Evolutionary conservation across 2,797 vertebrate species (phyloP).

Genomic region (Pipistrellus kuhlii): DNA sequence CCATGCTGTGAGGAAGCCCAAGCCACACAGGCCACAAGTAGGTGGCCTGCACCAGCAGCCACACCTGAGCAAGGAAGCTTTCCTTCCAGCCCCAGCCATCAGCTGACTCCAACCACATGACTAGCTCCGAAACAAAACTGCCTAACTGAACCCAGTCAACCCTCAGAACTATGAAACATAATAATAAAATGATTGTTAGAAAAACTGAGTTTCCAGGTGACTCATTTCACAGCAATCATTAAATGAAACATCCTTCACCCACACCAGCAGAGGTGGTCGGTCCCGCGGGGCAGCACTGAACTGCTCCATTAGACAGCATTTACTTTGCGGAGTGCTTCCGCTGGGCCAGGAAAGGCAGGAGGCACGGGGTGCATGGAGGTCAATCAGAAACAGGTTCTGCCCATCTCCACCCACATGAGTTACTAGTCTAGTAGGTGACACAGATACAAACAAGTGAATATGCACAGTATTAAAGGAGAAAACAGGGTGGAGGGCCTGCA

Average conservation of each 20-base stretch:
- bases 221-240: not conserved
- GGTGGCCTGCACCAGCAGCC: not conserved
- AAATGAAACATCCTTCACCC: not conserved
- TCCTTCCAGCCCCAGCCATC: not conserved
- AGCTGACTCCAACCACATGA: too few species aligned
- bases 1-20: constrained; percentile 46
- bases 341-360: not conserved
- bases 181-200: not conserved
- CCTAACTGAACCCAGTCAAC: not conserved
- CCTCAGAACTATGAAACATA: not conserved
- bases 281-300: not conserved
- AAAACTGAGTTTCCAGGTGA: not conserved
- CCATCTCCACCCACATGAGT: constrained; percentile 21
- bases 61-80: not conserved
- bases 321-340: not conserved
- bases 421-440: not conserved
- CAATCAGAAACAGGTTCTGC: constrained; percentile 7
- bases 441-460: not conserved
- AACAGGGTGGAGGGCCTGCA: not conserved
- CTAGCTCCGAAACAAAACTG: not conserved
- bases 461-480: fast-evolving
- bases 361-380: not conserved
- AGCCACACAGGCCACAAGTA: not conserved
- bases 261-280: too few species aligned
- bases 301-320: not conserved